Base-by-base conservation (phyloP, 2,797 vertebrate species). In the Hydrolagus colliei region DNA sequence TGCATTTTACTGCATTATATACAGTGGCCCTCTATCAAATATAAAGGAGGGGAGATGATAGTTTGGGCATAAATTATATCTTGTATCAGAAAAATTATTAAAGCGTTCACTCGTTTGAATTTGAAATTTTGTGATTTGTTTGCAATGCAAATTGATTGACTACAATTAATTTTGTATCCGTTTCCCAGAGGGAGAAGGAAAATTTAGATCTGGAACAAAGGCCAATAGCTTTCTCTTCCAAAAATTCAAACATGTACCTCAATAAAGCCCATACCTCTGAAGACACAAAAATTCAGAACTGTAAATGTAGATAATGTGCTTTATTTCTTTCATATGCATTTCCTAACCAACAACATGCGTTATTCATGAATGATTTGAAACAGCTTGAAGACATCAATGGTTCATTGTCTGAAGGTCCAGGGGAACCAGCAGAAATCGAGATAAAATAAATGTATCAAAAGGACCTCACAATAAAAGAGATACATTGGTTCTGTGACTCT, bases 381-480 rank as follows among this genome's bases (percentile, higher is more conserved):
- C 27, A 71, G 65, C 65, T 27, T 52, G 12, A 84, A 84, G 27
- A 52, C 32, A 71, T 71, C 65, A 52, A 52, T 84, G 79, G 32
- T 68, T 71, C n/a, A 32, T 67, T 41, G 32, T 41, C 27, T 68
- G 63, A 20, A 68, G 32, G 16, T 71, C 79, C 27, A 71, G 79
- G n/a, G 65, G 79, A 65, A 71, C 16, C 41, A 41, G 14, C 52
- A 61, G 63, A 84, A 65, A 10, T 41, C 5, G 65, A 71, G 27
- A 84, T 84, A 65, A 84, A 84, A 71, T 65, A 71, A 71, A 67
- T 68, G 10, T 35, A 84, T 84, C 79, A 84, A 84, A 84, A 9
- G 16, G 12, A 4, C 32, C 9, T 12, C 12, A 9, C 65, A 71
- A 41, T 52, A 52, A 52, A 52, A 52, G 41, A 3, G 41, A 52